These are phyloP conservation scores for Conopomorpha cramerella DNA, from an alignment of 1,140 invertebrate species.

Conservation along the genomic window DNA sequence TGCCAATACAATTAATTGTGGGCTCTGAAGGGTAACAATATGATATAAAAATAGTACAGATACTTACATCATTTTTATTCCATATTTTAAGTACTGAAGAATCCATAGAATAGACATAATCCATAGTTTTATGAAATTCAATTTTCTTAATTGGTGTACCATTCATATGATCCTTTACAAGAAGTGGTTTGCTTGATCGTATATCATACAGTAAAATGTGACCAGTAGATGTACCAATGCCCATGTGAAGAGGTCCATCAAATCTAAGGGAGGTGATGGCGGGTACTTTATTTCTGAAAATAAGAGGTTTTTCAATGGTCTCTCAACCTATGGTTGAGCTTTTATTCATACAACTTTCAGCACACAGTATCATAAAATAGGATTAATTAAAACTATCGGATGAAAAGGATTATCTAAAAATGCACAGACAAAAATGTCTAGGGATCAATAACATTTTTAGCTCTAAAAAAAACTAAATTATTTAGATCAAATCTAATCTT, in stretches of 20 bases:
- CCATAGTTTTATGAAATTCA: slow-evolving; percentile 80
- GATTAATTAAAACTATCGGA: no score
- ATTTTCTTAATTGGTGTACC: slow-evolving; percentile 89
- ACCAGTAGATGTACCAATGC: slow-evolving; percentile 90
- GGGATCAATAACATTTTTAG: no score
- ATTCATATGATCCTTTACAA: slow-evolving; percentile 95
- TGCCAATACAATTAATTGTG: background rate
- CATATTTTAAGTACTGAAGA: slow-evolving; percentile 92
- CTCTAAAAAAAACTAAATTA: no score
- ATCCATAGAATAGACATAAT: slow-evolving; percentile 92
- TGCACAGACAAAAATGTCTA: no score
- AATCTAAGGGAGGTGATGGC: slow-evolving; percentile 81
- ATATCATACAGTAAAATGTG: slow-evolving; percentile 96
- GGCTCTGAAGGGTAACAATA: background rate
- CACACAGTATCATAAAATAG: no score
- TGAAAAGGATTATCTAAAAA: no score
- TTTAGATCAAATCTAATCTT: no score
- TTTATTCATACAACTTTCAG: no score
- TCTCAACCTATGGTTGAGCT: no score
- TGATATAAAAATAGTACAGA: background rate
- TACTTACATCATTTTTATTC: slow-evolving; percentile 84
- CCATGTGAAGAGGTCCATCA: slow-evolving; percentile 83
- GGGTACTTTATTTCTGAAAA: slow-evolving; percentile 69
- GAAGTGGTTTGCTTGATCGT: slow-evolving; percentile 84
- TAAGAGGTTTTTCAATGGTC: no score